Conservation (phyloP, 2,113 vertebrate genomes). For the Lepidothrix coronata region DNA sequence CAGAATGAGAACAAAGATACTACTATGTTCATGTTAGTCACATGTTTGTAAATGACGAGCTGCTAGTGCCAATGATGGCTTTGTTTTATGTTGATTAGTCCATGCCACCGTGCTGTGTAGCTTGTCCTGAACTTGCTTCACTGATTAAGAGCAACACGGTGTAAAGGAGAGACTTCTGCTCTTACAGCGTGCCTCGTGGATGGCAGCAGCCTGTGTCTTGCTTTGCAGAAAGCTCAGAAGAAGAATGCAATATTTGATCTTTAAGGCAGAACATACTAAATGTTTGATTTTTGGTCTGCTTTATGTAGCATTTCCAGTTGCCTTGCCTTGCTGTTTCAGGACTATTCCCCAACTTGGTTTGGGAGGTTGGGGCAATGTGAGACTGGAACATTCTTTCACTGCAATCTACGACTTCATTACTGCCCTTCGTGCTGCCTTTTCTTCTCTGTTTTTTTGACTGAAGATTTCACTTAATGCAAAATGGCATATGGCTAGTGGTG, state of each 20-base stretch:
- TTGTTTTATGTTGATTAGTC: slow-evolving; percentile 54
- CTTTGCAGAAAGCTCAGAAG: not conserved
- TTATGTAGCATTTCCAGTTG: rapidly evolving
- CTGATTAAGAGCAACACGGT: not conserved
- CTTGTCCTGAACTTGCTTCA: slow-evolving; percentile 47
- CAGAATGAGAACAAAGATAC: slow-evolving; percentile 52
- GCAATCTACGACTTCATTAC: rapidly evolving
- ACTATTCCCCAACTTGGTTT: not conserved
- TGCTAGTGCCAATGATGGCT: slow-evolving; percentile 24
- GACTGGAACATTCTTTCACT: not conserved
- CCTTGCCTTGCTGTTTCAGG: not conserved
- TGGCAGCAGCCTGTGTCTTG: not conserved
- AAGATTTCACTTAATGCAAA: not conserved
- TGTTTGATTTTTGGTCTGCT: not conserved
- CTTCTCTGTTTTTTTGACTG: not conserved
- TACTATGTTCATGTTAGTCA: slow-evolving; percentile 51
- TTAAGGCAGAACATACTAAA: not conserved
- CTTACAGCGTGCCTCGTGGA: rapidly evolving
- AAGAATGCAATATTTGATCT: not conserved
- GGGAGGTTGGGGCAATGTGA: rapidly evolving
- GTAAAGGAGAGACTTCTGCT: not conserved
- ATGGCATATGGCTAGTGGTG: not conserved
- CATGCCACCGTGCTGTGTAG: not conserved
- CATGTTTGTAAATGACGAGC: slow-evolving; percentile 50
- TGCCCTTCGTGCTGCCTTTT: not conserved